These are phyloP conservation scores for Semicossyphus pulcher DNA, from an alignment of 2,113 vertebrate species.

Conservation along the genomic window DNA sequence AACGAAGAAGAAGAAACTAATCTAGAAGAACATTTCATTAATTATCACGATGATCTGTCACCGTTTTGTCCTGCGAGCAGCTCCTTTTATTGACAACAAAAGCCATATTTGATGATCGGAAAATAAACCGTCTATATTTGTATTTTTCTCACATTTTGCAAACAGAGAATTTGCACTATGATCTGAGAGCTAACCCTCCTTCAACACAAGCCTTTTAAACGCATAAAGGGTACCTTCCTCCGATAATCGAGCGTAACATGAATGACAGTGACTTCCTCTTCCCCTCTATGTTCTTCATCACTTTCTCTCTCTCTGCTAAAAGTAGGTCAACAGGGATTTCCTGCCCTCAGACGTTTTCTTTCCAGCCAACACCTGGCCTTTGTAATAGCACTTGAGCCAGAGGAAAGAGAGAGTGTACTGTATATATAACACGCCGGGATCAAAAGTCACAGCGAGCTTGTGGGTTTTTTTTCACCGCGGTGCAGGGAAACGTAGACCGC, in stretches of 20 bases:
- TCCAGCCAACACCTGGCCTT: conserved; percentile 68
- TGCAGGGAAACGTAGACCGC: conserved; percentile 31
- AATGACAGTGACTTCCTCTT: conserved; percentile 61
- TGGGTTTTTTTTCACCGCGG: conserved; percentile 9
- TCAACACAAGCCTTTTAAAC: background rate
- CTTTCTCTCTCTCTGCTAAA: conserved; percentile 69
- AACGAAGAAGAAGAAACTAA: no score
- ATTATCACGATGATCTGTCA: no score
- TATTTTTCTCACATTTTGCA: no score
- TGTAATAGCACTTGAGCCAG: conserved; percentile 29
- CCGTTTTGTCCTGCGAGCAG: no score
- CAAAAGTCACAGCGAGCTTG: conserved; percentile 37
- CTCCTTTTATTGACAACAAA: no score
- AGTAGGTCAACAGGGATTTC: conserved; percentile 84
- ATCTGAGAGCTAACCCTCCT: no score
- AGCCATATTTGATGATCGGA: no score
- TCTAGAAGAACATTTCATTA: no score
- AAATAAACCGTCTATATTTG: no score
- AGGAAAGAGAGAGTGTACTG: conserved; percentile 14
- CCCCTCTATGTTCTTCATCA: conserved; percentile 55
- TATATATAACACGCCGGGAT: conserved; percentile 42
- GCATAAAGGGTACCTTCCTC: conserved; percentile 22
- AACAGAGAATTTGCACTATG: no score
- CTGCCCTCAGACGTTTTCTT: conserved; percentile 68
- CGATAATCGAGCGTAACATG: conserved; percentile 38